Evolutionary conservation across 1,140 invertebrate genomes (phyloP), one percentile per base, ranked within the genome.

Genomic region (Chelonus insularis): DNA sequence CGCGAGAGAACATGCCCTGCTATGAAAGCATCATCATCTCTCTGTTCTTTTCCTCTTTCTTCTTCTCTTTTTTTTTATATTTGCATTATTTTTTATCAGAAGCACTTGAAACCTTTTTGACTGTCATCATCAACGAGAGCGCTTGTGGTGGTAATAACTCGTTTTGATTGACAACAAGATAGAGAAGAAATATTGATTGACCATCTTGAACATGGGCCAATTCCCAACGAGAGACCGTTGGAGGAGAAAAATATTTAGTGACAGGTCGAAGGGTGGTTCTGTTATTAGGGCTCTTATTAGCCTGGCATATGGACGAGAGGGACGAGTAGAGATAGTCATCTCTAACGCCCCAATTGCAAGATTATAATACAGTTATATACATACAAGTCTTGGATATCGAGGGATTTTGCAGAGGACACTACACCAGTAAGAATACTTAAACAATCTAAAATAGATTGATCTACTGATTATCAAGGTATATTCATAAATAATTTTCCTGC

Each of bases 241-340:
- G 68, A 68, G 60, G 74, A 75, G 73, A 79, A 75, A 77, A 80
- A 81, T 80, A 79, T 76, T 79, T 77, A 73, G 74, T 79, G 79
- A 81, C 78, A 78, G 71, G 66, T 71, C 69, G 66, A 72, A 65
- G 70, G 75, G 68, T 65, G 63, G 65, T 57, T 67, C 62, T 63
- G 67, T 77, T 77, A 78, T 79, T 78, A 75, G 76, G 72, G 68
- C 62, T 76, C 75, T 77, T 73, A 76, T 76, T 76, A 75, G 65
- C 67, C 66, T 69, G 74, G 77, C 78, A 81, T 81, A 81, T 81
- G 78, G 77, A 79, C 64, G 69, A 68, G 68, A 71, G 72, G 71
- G 74, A 72, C 65, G 62, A 65, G 50, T 65, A 60, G 52, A 72
- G 77, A 78, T 80, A 77, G 62, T 58, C 36, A 80, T 80, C 76